Percentiles rank a stretch among this genome's conserved stretches.
Evolutionary conservation across 2,888 invertebrate genomes (phyloP).

Genomic region (Hololepta plana): DNA sequence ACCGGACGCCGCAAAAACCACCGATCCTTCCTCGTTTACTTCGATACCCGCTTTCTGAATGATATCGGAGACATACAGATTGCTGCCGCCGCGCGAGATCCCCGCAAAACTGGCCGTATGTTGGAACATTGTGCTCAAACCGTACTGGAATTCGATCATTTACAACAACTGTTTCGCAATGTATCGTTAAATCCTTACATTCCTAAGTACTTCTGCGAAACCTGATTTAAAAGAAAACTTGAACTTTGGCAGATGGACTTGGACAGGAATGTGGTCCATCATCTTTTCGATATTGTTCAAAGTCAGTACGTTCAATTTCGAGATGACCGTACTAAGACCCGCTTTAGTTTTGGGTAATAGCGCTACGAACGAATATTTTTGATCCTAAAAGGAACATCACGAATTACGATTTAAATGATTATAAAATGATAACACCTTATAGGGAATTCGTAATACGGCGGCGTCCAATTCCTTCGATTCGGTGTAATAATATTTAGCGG

Average conservation of each 20-base stretch:
- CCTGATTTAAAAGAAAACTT: slow-evolving; percentile 50
- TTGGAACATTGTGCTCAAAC: slow-evolving; percentile 53
- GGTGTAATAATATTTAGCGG: slow-evolving; percentile 41
- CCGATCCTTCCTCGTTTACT: slow-evolving; percentile 57
- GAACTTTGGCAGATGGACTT: slow-evolving; percentile 55
- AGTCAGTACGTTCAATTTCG: slow-evolving; percentile 33
- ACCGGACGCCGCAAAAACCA: slow-evolving; percentile 54
- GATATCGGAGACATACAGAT: slow-evolving; percentile 45
- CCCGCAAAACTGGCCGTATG: slow-evolving; percentile 51
- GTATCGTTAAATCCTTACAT: slow-evolving; percentile 28
- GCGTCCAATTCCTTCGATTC: slow-evolving; percentile 45
- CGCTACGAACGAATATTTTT: slow-evolving; percentile 55
- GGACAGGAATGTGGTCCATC: slow-evolving; percentile 38
- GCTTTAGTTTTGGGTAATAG: slow-evolving; percentile 45
- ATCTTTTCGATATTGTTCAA: slow-evolving; percentile 37
- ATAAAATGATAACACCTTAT: slow-evolving; percentile 31
- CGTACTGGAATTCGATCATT: slow-evolving; percentile 37
- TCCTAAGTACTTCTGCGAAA: slow-evolving; percentile 38
- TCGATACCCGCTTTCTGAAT: slow-evolving; percentile 61
- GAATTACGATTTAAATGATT: slow-evolving; percentile 1
- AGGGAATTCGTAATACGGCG: slow-evolving; percentile 55
- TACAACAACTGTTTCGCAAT: slow-evolving; percentile 5
- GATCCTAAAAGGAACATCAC: slow-evolving; percentile 34
- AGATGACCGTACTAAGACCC: slow-evolving; percentile 40
- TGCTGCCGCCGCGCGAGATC: slow-evolving; percentile 37